Percentiles rank a stretch among this genome's conserved stretches.
Evolutionary conservation across 2,888 invertebrate species (phyloP).

Genomic region (Ennomos quercinarius): DNA sequence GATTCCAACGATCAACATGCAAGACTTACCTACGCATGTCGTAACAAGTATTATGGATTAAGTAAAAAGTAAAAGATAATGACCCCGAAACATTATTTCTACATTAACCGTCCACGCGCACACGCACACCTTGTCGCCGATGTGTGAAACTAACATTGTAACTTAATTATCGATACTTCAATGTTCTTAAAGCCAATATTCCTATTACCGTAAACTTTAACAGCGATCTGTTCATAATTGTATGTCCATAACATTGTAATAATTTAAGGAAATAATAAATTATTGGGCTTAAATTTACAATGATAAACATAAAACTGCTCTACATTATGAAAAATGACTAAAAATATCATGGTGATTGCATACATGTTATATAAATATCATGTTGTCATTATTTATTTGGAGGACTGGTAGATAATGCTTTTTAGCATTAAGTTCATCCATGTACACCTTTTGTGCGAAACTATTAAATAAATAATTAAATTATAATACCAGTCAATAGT

Average conservation of each 20-base stretch:
- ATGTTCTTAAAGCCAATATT: constrained; percentile 41
- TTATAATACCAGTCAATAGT: too few relatives aligned
- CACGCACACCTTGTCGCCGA: constrained; percentile 58
- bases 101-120: constrained; percentile 62
- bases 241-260: constrained; percentile 23
- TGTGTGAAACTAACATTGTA: constrained; percentile 56
- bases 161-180: constrained; percentile 56
- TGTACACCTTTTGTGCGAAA: too few relatives aligned
- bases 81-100: constrained; percentile 73
- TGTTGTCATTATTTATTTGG: too few relatives aligned
- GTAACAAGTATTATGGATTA: constrained; percentile 63
- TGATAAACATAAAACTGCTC: constrained; percentile 1
- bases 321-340: background rate
- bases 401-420: too few relatives aligned
- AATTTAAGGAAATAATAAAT: constrained; percentile 18
- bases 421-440: too few relatives aligned
- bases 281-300: constrained; percentile 7
- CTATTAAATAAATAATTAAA: too few relatives aligned
- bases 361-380: too few relatives aligned
- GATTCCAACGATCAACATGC: constrained; percentile 40
- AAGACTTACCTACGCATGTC: constrained; percentile 58
- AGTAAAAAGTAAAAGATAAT: constrained; percentile 80
- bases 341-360: too few relatives aligned
- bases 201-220: constrained; percentile 33
- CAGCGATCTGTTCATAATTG: constrained; percentile 22